Percentiles rank a stretch among this genome's conserved stretches.
phyloP scores from a whole-genome alignment of 1,140 invertebrate species.

The Trinorchestia longiramus region DNA sequence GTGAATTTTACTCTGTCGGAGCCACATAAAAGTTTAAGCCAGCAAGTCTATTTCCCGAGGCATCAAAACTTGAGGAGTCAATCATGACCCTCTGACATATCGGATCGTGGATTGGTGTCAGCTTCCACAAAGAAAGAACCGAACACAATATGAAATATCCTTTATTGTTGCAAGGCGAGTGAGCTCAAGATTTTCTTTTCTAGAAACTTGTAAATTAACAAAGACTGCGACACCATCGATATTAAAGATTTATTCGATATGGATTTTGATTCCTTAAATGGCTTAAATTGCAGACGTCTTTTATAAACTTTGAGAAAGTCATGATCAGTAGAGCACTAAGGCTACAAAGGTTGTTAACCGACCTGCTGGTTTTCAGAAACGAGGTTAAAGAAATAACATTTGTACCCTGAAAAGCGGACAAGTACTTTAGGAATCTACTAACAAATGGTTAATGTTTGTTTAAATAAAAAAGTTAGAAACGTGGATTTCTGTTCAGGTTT shows the following conservation, averaged over 20 bases:
- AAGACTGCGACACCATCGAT: background rate
- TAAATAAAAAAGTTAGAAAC: background rate
- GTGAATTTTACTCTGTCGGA: background rate
- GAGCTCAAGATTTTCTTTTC: background rate
- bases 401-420: background rate
- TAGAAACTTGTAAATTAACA: background rate
- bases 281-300: background rate
- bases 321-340: background rate
- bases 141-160: background rate
- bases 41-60: background rate
- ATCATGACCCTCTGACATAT: background rate
- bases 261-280: background rate
- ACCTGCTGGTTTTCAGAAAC: background rate
- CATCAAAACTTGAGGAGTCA: background rate
- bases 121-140: background rate
- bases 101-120: background rate
- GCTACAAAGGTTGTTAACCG: background rate
- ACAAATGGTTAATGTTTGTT: background rate
- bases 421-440: background rate
- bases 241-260: background rate
- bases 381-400: background rate
- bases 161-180: background rate
- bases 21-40: background rate
- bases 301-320: background rate
- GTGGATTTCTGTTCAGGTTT: background rate